Base-by-base conservation (phyloP, 2,113 vertebrate species). In the Bucco capensis region DNA sequence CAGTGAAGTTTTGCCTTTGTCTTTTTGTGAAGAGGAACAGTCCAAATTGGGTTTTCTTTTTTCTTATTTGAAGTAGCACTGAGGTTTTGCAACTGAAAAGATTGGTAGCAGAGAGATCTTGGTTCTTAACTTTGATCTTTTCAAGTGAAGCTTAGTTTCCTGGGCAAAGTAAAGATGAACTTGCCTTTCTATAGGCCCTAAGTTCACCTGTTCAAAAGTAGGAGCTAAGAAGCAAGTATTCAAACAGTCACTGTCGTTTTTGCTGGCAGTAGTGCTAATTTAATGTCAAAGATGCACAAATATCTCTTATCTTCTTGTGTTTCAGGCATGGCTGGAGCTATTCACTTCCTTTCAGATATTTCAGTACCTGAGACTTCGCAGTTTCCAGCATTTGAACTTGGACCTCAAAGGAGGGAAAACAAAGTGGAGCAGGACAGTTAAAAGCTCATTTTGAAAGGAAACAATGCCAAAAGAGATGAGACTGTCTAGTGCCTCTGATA, bases 361-460 rank as follows among this genome's bases (percentile, higher is more conserved):
- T 86, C 96, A 21, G 95, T 95, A 25, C 99, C 99, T 2, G 98
- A 99, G 92, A 96, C 97, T 6, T 98, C 99, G 53, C 96, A 96
- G 92, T 99, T 99, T 92, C 99, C 99, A 46, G 99, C 99, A 0
- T 99, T 99, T 97, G 98, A 99, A 97, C 98, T 99, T 89, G 98
- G 97, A 97, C 95, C 94, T 91, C 90, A 92, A 47, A 92, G 72
- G 89, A 95, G 49, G 58, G 95, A 96, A 83, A 93, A 83, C 93
- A 96, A 96, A 95, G 94, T 91, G 89, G 81, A 97, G 64, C 89
- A 94, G 51, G 94, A 96, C 38, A 80, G 67, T 86, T 96, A 83
- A 96, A 61, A 72, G 58, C 47, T 73, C n/a, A 2, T 23, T 79
- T 71, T 72, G 88, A 72, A 91, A 75, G 81, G 89, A 82, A 92